Percentiles rank a stretch among this genome's conserved stretches.
These are phyloP conservation scores for Sorex araneus DNA, from an alignment of 2,113 vertebrate species.

Conservation along the genomic window DNA sequence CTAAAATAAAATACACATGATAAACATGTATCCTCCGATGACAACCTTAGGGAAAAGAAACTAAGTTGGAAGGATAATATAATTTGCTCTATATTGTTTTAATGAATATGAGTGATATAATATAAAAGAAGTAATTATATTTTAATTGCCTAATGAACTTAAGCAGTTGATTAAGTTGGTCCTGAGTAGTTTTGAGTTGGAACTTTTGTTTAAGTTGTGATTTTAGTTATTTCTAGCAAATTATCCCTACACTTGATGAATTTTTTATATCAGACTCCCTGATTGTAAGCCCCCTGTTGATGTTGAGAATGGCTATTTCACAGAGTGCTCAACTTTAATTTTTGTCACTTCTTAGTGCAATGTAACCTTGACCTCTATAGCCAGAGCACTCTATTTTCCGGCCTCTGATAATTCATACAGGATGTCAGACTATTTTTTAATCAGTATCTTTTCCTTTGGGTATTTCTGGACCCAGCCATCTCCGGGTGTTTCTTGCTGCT, in stretches of 20 bases:
- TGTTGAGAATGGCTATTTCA: neutral
- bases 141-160: conserved; percentile 52
- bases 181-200: conserved; percentile 25
- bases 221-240: conserved; percentile 59
- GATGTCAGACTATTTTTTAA: conserved; percentile 44
- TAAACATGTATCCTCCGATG: conserved; percentile 15
- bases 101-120: neutral
- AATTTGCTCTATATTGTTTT: conserved; percentile 22
- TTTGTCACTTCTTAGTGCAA: neutral
- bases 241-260: conserved; percentile 6
- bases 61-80: conserved; percentile 33
- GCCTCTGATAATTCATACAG: conserved; percentile 30
- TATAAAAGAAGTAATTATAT: neutral
- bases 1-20: conserved; percentile 73
- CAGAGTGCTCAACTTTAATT: conserved; percentile 52
- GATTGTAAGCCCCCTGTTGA: neutral
- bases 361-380: conserved; percentile 51
- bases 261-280: conserved; percentile 10
- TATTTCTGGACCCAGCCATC: conserved; percentile 44
- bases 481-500: neutral
- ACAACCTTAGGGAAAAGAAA: neutral
- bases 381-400: conserved; percentile 29
- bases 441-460: conserved; percentile 35
- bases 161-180: neutral
- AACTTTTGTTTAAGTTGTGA: conserved; percentile 38